Evolutionary conservation across 64 coral and sea anemone genomes (phyloP), one percentile per base, ranked within the genome.

Genomic region (Trachythela sp.): DNA sequence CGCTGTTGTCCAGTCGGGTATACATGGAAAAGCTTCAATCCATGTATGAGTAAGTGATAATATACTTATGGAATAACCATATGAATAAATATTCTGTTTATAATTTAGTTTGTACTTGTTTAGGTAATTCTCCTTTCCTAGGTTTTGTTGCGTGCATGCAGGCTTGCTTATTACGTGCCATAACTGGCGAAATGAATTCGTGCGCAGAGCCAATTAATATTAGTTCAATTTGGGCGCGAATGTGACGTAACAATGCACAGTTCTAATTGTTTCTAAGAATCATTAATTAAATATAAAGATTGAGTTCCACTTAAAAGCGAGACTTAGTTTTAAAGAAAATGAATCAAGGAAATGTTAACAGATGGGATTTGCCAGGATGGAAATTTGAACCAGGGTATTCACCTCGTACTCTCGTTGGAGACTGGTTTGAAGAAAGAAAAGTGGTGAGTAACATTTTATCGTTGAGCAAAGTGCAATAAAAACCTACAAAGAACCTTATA

Each of bases 231-330:
- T 45, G 4, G 42, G 4, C 4, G 4, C 42, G 4, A 45, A 45
- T 45, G 5, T 64, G 56, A 64, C 56, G 56, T 64, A 64, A 64
- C 56, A 45, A 45, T 45, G 42, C 10, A 45, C 42, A 64, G 56
- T 64, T 64, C 56, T 64, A 64, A 64, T 45, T 64, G 56, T 64
- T n/a, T 64, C 17, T 64, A 64, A 64, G 56, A 64, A 64, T 26
- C 5, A 7, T 64, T 22, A 64, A 64, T 64, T 64, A 20, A n/a
- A 64, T 20, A 59, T 64, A 64, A 64, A 20, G 42, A 64, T 64
- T 27, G 15, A 26, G 22, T 20, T 27, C 22, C 26, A 27, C 22
- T 20, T 24, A 18, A 20, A 64, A 64, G 20, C 56, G 56, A 24
- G 20, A 64, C 6, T 27, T 20, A 26, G 8, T n/a, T 64, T 24